Conservation (phyloP, 2,797 vertebrate genomes). For the Spinus olivaceus region DNA sequence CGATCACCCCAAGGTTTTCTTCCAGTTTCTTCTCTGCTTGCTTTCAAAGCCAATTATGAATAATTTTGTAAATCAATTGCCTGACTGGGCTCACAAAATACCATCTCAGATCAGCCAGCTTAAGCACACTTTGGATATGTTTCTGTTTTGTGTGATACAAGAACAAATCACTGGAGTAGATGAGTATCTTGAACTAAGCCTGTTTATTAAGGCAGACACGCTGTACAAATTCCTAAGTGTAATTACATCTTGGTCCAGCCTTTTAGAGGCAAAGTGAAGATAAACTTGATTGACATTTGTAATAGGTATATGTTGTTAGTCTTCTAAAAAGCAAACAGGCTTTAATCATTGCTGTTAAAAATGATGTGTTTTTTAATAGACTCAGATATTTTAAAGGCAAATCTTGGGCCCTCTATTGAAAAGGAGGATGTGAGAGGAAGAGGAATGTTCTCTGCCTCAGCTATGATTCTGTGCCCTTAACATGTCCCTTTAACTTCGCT, state of each 20-base stretch:
- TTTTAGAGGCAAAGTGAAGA: not conserved
- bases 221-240: not conserved
- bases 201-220: not conserved
- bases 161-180: not conserved
- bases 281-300: not conserved
- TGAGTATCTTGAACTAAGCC: not conserved
- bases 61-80: not conserved
- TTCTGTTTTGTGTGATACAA: not conserved
- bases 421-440: not conserved
- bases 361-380: rapidly evolving
- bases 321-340: not conserved
- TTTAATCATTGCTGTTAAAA: not conserved
- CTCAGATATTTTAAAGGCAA: not conserved
- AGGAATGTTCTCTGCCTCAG: not conserved
- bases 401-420: not conserved
- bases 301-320: not conserved
- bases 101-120: not conserved
- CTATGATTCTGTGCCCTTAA: not conserved
- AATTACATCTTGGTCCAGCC: not conserved
- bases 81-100: constrained; percentile 10
- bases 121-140: not conserved
- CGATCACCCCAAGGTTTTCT: not conserved
- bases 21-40: not conserved
- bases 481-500: not conserved
- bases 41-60: constrained; percentile 13